Evolutionary conservation across 1,140 invertebrate species (phyloP), one percentile per base, ranked within the genome.

Genomic region (Brachionus plicatilis): DNA sequence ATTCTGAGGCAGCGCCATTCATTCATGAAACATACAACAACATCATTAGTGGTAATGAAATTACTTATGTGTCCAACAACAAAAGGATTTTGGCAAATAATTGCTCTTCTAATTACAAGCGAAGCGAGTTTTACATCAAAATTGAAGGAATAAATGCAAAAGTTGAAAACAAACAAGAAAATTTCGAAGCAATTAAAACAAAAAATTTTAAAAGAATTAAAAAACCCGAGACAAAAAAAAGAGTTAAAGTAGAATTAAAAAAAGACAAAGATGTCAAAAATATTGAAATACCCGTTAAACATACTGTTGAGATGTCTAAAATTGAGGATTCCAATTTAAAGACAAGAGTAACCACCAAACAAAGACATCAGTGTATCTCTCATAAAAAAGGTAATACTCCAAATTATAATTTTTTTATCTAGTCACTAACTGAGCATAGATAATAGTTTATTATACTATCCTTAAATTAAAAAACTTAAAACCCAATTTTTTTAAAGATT

Each of bases 1-100:
- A 50, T 76, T 37, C 3, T 50, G 79, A 82, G 45, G 17, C 79
- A 41, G 65, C 41, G 11, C 33, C 53, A n/a, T 24, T n/a, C 27
- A 27, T 82, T 24, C 50, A 33, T 65, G 79, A 82, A 33, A 82
- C 79, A 7, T 82, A 82, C 41, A 82, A 68, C 12, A 82, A 82
- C 20, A 82, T 65, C 14, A 47, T 82, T n/a, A 82, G 79, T 37
- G 79, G 79, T 12, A 43, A 82, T 24, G 79, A 82, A n/a, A 65
- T 65, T 17, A 41, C 65, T 5, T 65, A 68, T 37, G 17, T 82
- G 24, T 65, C 53, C 4, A 43, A 66, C 11, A 43, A 60, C 11
- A 43, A 60, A 33, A 53, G 37, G 5, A 24, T 12, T 41, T 41
- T 20, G 20, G 9, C 45, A 14, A 80, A 53, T n/a, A 65, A 56